Percentiles rank a stretch among this genome's conserved stretches.
Evolutionary conservation across 1,140 invertebrate genomes (phyloP).

Genomic region (Steinernema khuongi): DNA sequence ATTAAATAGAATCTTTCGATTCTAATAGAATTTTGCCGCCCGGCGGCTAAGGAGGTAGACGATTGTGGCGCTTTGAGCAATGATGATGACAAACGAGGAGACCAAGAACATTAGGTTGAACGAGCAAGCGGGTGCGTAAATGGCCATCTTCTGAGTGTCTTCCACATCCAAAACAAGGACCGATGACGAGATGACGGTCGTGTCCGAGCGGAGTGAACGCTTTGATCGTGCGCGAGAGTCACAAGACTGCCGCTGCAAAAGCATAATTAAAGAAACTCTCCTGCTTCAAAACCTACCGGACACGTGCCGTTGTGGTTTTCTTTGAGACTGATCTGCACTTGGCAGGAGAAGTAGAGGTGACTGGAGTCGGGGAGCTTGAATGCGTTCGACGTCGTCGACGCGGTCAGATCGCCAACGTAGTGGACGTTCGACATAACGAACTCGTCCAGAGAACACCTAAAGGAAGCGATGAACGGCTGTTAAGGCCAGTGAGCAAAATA

Average conservation of each 20-base stretch:
- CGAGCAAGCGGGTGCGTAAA: background rate
- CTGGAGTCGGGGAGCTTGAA: background rate
- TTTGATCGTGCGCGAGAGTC: background rate
- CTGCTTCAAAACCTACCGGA: background rate
- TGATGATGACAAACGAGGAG: background rate
- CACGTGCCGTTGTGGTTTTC: background rate
- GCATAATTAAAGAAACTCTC: background rate
- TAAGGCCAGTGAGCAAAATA: slow-evolving; percentile 5
- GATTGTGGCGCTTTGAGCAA: background rate
- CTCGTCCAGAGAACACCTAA: background rate
- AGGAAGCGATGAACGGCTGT: background rate
- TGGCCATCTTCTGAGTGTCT: background rate
- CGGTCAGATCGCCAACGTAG: background rate
- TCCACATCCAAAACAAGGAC: background rate
- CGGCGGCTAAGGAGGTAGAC: background rate
- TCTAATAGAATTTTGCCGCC: background rate
- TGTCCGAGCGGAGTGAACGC: background rate
- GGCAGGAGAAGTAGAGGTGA: background rate
- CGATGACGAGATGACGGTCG: background rate
- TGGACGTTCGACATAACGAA: background rate
- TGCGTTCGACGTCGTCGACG: background rate
- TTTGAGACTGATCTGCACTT: slow-evolving; percentile 11
- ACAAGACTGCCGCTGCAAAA: background rate
- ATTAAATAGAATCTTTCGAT: background rate
- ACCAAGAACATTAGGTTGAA: background rate